Percentiles rank a stretch among this genome's conserved stretches.
Conservation (phyloP, 2,888 invertebrate genomes). For the Pheosia tremula region DNA sequence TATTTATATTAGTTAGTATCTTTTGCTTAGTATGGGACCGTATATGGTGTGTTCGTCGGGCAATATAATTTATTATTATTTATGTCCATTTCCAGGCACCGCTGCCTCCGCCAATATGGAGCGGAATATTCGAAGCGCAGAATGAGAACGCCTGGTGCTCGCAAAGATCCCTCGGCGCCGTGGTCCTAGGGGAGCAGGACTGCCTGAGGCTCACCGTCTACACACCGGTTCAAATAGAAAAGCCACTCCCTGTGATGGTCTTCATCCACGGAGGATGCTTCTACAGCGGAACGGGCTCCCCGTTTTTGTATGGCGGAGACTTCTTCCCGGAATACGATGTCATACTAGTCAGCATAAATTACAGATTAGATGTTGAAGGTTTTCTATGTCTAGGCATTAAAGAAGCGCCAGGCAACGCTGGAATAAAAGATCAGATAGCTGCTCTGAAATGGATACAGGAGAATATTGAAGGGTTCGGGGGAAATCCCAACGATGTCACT, state of each 20-base stretch:
- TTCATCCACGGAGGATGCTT: conserved; percentile 87
- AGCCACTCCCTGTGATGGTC: conserved; percentile 84
- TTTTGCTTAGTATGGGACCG: no score
- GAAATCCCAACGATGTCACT: conserved; percentile 70
- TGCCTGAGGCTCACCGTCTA: conserved; percentile 73
- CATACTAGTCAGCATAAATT: conserved; percentile 85
- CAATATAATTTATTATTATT: neutral
- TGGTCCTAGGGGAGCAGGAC: conserved; percentile 62
- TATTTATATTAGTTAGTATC: no score
- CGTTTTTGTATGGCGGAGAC: conserved; percentile 85
- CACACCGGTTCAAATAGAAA: conserved; percentile 48
- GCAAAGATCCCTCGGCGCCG: conserved; percentile 56
- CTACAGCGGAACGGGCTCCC: conserved; percentile 83
- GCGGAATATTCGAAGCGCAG: conserved; percentile 68
- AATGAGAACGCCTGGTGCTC: conserved; percentile 73
- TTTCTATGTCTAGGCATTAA: conserved; percentile 86
- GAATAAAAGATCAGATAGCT: conserved; percentile 81
- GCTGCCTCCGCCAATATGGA: conserved; percentile 68
- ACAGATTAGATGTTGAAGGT: conserved; percentile 84
- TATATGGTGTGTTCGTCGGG: no score
- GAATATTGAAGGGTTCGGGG: conserved; percentile 71
- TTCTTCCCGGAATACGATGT: conserved; percentile 84
- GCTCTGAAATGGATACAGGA: conserved; percentile 71
- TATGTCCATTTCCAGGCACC: conserved; percentile 62
- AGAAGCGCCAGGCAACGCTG: conserved; percentile 87